Conservation (phyloP, 2,113 vertebrate species). For the Otocyon megalotis region DNA sequence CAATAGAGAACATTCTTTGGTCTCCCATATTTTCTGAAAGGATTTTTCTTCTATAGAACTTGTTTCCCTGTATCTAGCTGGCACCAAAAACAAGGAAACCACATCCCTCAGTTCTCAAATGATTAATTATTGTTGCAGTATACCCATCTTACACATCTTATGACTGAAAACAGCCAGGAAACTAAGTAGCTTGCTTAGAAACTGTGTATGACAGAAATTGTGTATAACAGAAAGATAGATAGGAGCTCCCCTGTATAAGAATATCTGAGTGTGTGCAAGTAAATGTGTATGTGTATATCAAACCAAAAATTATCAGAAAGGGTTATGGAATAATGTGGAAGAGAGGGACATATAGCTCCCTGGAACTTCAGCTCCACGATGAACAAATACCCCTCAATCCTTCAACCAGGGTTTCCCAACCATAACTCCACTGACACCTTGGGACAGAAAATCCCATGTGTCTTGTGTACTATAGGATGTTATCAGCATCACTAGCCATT, state of each 20-base stretch:
- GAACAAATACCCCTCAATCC: not conserved
- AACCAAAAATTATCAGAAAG: not conserved
- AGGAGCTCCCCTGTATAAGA: not conserved
- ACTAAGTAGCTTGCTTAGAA: not conserved
- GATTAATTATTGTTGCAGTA: not conserved
- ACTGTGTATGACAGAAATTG: not conserved
- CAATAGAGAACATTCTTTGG: not conserved
- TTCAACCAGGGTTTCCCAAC: not conserved
- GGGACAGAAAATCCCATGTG: rapidly evolving
- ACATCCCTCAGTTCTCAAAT: not conserved
- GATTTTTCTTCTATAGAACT: not conserved
- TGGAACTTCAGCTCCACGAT: not conserved
- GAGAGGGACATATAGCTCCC: not conserved
- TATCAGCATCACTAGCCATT: too few species aligned
- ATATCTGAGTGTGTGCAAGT: not conserved
- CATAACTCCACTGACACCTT: not conserved
- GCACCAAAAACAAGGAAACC: constrained; percentile 36
- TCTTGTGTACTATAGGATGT: rapidly evolving
- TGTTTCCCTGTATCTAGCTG: not conserved
- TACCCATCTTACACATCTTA: not conserved
- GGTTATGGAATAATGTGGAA: not conserved
- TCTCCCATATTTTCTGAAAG: not conserved
- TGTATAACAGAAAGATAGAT: not conserved
- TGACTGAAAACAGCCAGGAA: not conserved
- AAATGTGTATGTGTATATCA: not conserved